Base-by-base conservation (phyloP, 37 sponge, comb jelly and placozoan genomes). In the Petrosia ficiformis region DNA sequence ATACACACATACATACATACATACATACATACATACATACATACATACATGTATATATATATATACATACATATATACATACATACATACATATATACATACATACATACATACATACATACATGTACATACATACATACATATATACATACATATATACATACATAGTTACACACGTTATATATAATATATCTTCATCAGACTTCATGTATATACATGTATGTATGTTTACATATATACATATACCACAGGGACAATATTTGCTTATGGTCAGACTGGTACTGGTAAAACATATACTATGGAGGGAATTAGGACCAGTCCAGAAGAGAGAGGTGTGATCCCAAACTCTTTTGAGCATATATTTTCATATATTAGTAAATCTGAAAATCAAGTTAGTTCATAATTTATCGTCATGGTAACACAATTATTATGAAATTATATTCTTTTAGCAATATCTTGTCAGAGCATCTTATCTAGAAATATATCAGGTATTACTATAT, bases 401-500 rank as follows among this genome's bases (percentile, higher is more conserved):
- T n/a, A n/a, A n/a, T n/a, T n/a, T n/a, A n/a, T n/a, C n/a, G n/a
- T n/a, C n/a, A n/a, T n/a, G n/a, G n/a, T n/a, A n/a, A n/a, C n/a
- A n/a, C n/a, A n/a, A n/a, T n/a, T n/a, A n/a, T n/a, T n/a, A n/a
- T n/a, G n/a, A n/a, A n/a, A n/a, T n/a, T n/a, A n/a, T n/a, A n/a
- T n/a, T n/a, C n/a, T n/a, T n/a, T n/a, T 71, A 96, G 79, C 93
- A 97, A 67, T 97, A 84, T 70, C 88, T 97, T 4, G 90, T 97
- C 2, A 73, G 98, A 30, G 90, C 93, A 11, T 97, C 98, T 42
- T 97, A 97, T 77, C 84, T 97, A 72, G 98, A 97, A 75, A 97
- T 97, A 59, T 97, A 97, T 83, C 96, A 92, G 81, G 90, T 89
- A 38, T n/a, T n/a, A n/a, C n/a, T n/a, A n/a, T n/a, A n/a, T n/a